Percentiles rank a stretch among this genome's conserved stretches.
These are phyloP conservation scores for Scleropages formosus DNA, from an alignment of 2,797 vertebrate species.

Conservation along the genomic window DNA sequence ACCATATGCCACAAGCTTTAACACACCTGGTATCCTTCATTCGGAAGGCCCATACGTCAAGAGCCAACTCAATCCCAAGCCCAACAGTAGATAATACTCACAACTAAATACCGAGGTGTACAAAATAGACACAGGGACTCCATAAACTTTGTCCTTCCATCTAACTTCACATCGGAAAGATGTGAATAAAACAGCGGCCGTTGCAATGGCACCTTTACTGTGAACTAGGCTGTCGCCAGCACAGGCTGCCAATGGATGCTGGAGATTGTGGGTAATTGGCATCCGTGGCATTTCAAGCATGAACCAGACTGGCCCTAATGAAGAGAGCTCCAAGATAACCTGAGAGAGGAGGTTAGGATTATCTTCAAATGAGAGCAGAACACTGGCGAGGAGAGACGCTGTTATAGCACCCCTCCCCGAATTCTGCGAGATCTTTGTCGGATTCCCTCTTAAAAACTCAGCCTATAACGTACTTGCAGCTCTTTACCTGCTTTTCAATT, in stretches of 20 bases:
- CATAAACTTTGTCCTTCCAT: not conserved
- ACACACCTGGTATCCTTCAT: slow-evolving; percentile 1
- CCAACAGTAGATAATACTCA: not conserved
- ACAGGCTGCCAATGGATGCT: not conserved
- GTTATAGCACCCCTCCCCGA: not conserved
- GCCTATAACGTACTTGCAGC: not conserved
- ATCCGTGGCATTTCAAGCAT: not conserved
- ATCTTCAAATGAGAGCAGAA: slow-evolving; percentile 6
- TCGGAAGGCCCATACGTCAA: slow-evolving; percentile 17
- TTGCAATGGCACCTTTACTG: not conserved
- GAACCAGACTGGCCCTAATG: not conserved
- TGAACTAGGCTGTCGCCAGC: not conserved
- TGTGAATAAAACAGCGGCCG: not conserved
- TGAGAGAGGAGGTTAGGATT: slow-evolving; percentile 8
- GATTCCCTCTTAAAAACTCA: not conserved
- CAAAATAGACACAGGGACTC: not conserved
- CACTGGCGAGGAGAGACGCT: not conserved
- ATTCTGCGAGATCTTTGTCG: not conserved
- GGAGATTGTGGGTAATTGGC: not conserved
- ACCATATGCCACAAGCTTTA: slow-evolving; percentile 17
- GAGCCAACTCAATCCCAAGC: not conserved
- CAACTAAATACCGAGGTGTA: not conserved
- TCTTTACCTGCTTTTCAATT: not conserved
- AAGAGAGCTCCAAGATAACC: slow-evolving; percentile 1
- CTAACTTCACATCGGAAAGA: not conserved